phyloP scores from a whole-genome alignment of 2,888 invertebrate species.

The Tuberolachnus salignus region DNA sequence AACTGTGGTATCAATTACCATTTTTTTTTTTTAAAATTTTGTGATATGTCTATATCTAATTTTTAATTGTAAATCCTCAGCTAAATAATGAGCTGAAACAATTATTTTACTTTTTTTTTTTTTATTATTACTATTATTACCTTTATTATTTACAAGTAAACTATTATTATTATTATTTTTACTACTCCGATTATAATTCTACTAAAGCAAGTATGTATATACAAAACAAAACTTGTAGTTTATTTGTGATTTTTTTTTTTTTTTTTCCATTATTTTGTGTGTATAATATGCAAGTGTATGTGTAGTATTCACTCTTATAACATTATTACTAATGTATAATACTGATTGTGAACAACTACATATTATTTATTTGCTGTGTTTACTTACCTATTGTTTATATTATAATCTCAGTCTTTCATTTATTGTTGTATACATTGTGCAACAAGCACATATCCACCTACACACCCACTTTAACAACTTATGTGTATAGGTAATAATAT shows the following conservation, averaged over 20 bases:
- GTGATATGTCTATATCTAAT: conserved; percentile 19
- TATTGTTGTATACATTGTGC: too few relatives aligned
- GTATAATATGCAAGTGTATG: neutral
- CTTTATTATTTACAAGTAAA: conserved; percentile 13
- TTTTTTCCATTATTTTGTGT: conserved; percentile 12
- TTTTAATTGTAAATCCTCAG: neutral
- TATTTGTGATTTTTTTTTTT: conserved; percentile 22
- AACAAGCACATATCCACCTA: too few relatives aligned
- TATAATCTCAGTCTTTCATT: neutral
- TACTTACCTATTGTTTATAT: conserved; percentile 12
- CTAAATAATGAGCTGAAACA: neutral
- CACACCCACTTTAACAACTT: too few relatives aligned
- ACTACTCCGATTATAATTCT: neutral
- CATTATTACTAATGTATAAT: conserved; percentile 4
- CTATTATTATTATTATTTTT: conserved; percentile 28
- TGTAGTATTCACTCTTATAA: conserved; percentile 12
- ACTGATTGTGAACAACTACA: neutral
- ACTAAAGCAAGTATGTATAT: conserved; percentile 15
- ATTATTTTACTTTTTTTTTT: conserved; percentile 4
- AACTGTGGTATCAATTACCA: neutral
- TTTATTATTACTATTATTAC: neutral
- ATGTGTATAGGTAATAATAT: too few relatives aligned
- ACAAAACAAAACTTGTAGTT: neutral
- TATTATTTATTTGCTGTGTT: neutral
- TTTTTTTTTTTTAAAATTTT: conserved; percentile 7